A percentile compares a stretch with the other conserved stretches of the same genome.
Conservation (phyloP, 2,797 vertebrate genomes). For the Natrix natrix region DNA sequence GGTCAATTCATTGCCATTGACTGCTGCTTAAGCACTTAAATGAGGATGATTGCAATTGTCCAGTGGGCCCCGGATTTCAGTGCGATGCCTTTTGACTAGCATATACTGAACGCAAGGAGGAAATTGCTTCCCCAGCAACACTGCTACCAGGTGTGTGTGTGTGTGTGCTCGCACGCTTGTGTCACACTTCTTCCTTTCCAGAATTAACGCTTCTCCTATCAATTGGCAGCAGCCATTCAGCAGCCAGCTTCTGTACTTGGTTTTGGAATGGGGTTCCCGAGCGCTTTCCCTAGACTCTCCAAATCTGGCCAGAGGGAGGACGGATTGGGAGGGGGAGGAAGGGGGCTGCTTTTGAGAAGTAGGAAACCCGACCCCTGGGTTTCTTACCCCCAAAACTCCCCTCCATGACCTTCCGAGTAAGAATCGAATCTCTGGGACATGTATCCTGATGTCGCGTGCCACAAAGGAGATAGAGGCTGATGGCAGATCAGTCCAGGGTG, state of each 20-base stretch:
- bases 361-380: background rate
- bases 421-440: background rate
- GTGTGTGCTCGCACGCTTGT: no score
- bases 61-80: background rate
- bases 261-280: background rate
- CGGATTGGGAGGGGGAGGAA: fast-evolving
- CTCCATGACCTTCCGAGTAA: background rate
- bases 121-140: no score
- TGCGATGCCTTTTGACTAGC: background rate
- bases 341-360: no score
- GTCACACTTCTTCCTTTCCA: background rate
- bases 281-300: background rate
- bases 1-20: fast-evolving
- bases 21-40: background rate
- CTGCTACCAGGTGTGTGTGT: no score
- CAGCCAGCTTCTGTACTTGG: fast-evolving
- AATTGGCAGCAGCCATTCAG: background rate
- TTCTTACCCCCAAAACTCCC: background rate
- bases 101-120: background rate
- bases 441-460: background rate
- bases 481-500: background rate
- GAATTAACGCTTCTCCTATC: background rate
- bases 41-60: background rate
- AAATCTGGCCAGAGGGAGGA: background rate
- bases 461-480: background rate